These are phyloP conservation scores for Benitochromis conjunctus DNA, from an alignment of 2,113 vertebrate species.

Conservation along the genomic window DNA sequence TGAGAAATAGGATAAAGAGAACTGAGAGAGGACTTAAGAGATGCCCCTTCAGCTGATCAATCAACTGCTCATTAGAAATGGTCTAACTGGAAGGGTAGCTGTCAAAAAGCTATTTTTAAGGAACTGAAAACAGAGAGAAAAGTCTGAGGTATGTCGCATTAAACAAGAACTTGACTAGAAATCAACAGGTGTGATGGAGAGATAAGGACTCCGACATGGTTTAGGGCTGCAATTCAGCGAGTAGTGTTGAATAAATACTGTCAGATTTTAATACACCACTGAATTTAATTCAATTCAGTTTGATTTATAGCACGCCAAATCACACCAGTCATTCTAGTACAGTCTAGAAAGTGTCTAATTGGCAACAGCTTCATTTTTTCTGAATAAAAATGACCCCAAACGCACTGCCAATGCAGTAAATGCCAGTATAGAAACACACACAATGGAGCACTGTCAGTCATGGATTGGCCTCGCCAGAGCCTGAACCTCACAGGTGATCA, in stretches of 20 bases:
- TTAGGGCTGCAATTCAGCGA: not conserved
- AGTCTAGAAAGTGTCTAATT: not conserved
- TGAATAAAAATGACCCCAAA: not conserved
- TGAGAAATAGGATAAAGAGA: not conserved
- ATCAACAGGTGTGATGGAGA: not conserved
- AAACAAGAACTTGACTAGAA: no score
- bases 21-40: not conserved
- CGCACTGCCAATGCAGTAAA: not conserved
- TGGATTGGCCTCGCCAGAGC: not conserved
- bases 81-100: not conserved
- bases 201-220: not conserved
- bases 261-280: not conserved
- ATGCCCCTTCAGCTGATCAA: not conserved
- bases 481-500: not conserved
- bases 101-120: not conserved
- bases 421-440: not conserved
- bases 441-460: not conserved
- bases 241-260: not conserved
- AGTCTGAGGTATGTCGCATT: not conserved
- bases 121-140: not conserved
- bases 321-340: not conserved
- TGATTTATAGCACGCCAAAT: not conserved
- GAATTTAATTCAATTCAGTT: not conserved
- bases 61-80: not conserved
- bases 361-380: not conserved